Base-by-base conservation (phyloP, 2,113 vertebrate genomes). In the Pholis gunnellus region DNA sequence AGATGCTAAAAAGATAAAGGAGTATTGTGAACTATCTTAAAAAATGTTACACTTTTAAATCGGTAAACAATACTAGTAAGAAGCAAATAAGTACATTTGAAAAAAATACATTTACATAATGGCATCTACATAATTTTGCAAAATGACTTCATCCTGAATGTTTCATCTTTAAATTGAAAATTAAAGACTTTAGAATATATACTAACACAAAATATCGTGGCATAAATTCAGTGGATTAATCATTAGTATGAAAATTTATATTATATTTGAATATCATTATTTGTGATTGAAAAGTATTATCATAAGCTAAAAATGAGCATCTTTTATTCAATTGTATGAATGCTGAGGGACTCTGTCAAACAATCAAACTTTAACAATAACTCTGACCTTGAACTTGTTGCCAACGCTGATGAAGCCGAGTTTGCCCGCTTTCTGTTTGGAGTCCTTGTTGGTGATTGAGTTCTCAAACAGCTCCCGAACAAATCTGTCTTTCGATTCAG, bases 321-420 rank as follows among this genome's bases (percentile, higher is more conserved):
- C 5, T 54, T 65, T 29, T 48, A 31, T 69, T 64, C 0, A 29
- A 8, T 42, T 52, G 9, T 3, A 18, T 11, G 25, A 20, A 31
- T 18, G 48, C 46, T 57, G 0, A n/a, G 22, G 7, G 13, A 46
- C 22, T 31, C 34, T 17, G 18, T 71, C 14, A 25, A 52, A 54
- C 9, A 34, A 6, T 34, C 29, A 34, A 78, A 63, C 15, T 20
- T 72, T 13, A 61, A 74, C 10, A 14, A 9, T 9, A 27, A 27
- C 20, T 31, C 83, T 95, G 95, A 99, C 98, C 98, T 99, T 99
- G 93, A 99, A 99, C 84, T 99, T 99, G 95, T 99, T 99, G 81
- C 97, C 98, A 57, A 99, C 98, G 1, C 98, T 99, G 95, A 99
- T 99, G 95, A 99, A 99, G 91, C 97, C 93, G 76, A 99, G 97